A percentile compares a stretch with the other conserved stretches of the same genome.
Conservation (phyloP, 1,140 invertebrate species). For the Pachypsylla venusta region DNA sequence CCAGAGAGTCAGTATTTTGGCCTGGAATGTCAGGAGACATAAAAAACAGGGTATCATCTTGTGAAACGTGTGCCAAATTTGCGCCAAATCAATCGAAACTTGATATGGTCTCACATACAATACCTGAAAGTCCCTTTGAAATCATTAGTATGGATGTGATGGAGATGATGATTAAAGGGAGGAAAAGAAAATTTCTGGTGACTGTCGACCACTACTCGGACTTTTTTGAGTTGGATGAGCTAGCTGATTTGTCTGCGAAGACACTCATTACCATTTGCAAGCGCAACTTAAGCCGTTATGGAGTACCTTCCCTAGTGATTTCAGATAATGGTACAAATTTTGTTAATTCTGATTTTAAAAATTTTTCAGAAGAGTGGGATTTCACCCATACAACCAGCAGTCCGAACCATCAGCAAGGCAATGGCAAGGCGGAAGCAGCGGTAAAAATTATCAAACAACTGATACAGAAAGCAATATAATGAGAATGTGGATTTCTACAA, state of each 20-base stretch:
- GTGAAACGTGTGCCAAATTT: background rate
- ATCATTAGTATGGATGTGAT: background rate
- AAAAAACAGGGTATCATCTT: background rate
- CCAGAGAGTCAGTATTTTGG: background rate
- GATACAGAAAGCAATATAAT: too few species aligned
- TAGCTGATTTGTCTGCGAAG: background rate
- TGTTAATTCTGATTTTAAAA: too few species aligned
- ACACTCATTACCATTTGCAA: too few species aligned
- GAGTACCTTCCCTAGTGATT: too few species aligned
- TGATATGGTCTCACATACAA: background rate
- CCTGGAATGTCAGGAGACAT: background rate
- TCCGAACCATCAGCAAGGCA: too few species aligned
- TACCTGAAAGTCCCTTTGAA: background rate
- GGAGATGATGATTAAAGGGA: background rate
- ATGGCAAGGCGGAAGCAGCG: too few species aligned
- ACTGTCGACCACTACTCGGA: background rate
- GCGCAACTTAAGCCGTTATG: too few species aligned
- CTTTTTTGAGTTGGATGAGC: background rate
- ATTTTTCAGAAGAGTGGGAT: too few species aligned
- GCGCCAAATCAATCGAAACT: background rate
- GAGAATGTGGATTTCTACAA: too few species aligned
- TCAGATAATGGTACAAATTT: too few species aligned
- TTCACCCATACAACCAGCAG: too few species aligned
- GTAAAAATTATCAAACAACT: too few species aligned
- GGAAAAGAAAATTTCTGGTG: background rate